Evolutionary conservation across 1,140 invertebrate genomes (phyloP).

Genomic region (Ectropis grisescens): DNA sequence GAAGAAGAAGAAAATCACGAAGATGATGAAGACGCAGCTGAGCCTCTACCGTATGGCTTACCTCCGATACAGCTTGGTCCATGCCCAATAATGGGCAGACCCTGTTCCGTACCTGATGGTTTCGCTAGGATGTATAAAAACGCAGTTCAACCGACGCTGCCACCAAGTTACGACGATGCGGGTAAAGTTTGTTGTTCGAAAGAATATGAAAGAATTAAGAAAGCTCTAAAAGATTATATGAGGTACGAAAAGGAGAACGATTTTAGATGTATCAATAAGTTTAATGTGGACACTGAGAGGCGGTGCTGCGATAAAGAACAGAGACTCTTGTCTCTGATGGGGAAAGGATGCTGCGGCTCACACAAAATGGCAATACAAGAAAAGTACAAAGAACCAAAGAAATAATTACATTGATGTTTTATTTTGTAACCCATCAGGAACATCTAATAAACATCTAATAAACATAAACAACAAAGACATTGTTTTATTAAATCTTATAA

Average conservation of each 20-base stretch:
- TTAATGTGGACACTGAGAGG: conserved; percentile 50
- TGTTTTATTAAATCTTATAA: too few relatives aligned
- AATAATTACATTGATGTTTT: conserved; percentile 39
- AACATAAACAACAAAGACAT: too few relatives aligned
- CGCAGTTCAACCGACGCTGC: conserved; percentile 29
- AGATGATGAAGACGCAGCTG: conserved; percentile 46
- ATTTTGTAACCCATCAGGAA: conserved; percentile 55
- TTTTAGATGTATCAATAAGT: conserved; percentile 49
- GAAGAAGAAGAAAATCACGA: conserved; percentile 49
- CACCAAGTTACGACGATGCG: conserved; percentile 48
- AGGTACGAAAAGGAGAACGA: conserved; percentile 44
- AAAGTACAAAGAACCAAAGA: conserved; percentile 35
- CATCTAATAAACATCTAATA: background rate
- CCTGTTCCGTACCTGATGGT: conserved; percentile 49
- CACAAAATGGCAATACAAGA: conserved; percentile 51
- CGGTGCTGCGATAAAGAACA: conserved; percentile 57
- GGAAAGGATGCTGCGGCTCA: conserved; percentile 43
- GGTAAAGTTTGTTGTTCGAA: conserved; percentile 59
- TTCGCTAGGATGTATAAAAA: conserved; percentile 62
- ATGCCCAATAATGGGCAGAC: conserved; percentile 55
- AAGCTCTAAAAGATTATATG: conserved; percentile 51
- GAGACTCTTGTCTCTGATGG: conserved; percentile 29
- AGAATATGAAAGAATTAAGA: conserved; percentile 57
- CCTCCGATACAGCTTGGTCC: conserved; percentile 52
- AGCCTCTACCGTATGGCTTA: conserved; percentile 48